These are phyloP conservation scores for Furcifer pardalis DNA, from an alignment of 2,797 vertebrate species.

Conservation along the genomic window DNA sequence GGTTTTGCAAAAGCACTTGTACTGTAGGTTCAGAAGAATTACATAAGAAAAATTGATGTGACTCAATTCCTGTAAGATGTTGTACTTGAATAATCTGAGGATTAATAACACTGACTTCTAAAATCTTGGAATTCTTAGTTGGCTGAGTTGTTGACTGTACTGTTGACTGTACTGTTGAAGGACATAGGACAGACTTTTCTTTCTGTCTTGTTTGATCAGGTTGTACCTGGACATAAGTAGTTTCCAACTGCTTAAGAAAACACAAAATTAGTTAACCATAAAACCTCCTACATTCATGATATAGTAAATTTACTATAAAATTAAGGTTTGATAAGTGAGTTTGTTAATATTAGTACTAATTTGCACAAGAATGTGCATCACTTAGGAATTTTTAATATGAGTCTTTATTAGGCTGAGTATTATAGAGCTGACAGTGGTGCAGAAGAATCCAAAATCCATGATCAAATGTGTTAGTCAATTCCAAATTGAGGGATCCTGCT, in stretches of 20 bases:
- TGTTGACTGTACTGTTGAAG: conserved; percentile 72
- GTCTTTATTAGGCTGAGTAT: too few species aligned
- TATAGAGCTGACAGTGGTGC: too few species aligned
- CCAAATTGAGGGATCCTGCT: too few species aligned
- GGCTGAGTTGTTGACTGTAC: conserved; percentile 73
- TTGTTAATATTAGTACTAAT: neutral
- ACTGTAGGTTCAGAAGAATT: conserved; percentile 78
- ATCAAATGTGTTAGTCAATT: too few species aligned
- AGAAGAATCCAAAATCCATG: too few species aligned
- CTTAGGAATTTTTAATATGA: neutral
- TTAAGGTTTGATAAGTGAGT: neutral
- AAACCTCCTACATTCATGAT: neutral
- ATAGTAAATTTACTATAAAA: neutral
- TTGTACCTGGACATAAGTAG: conserved; percentile 86
- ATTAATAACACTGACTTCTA: conserved; percentile 74
- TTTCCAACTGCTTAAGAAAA: conserved; percentile 79
- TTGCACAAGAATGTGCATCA: neutral
- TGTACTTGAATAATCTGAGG: conserved; percentile 86
- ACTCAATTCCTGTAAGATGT: conserved; percentile 76
- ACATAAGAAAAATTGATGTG: conserved; percentile 83
- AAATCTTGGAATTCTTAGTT: conserved; percentile 54
- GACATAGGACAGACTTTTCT: conserved; percentile 61
- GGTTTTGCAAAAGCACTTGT: conserved; percentile 81
- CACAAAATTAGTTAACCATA: conserved; percentile 3
- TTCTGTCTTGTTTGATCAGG: conserved; percentile 77